Conservation (phyloP, 2,888 invertebrate species). For the Agonum fuliginosum region DNA sequence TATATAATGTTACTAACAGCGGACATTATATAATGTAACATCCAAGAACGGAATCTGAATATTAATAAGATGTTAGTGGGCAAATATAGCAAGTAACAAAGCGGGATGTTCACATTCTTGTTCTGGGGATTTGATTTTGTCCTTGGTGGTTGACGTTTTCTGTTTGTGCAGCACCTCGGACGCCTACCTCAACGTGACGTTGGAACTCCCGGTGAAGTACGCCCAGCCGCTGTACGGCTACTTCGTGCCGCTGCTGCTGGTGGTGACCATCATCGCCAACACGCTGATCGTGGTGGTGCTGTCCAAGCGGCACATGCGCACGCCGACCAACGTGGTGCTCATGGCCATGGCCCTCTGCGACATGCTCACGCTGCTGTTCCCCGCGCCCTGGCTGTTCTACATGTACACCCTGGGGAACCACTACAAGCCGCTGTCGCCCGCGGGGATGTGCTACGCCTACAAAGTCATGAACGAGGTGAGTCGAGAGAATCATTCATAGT, state of each 20-base stretch:
- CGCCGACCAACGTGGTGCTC: constrained; percentile 93
- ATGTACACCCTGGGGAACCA: constrained; percentile 94
- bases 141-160: too few relatives aligned
- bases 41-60: too few relatives aligned
- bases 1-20: too few relatives aligned
- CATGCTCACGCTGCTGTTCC: constrained; percentile 93
- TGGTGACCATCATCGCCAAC: constrained; percentile 93
- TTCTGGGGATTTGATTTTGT: too few relatives aligned
- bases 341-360: constrained; percentile 98
- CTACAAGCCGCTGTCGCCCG: constrained; percentile 85
- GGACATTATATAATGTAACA: too few relatives aligned
- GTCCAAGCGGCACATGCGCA: constrained; percentile 92
- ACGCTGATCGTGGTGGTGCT: constrained; percentile 93
- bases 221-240: constrained; percentile 85
- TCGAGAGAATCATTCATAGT: too few relatives aligned
- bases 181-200: constrained; percentile 78
- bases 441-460: constrained; percentile 86
- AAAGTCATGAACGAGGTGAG: constrained; percentile 87
- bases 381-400: constrained; percentile 93
- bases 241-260: constrained; percentile 88
- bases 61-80: too few relatives aligned
- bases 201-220: constrained; percentile 80
- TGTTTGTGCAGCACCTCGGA: background rate
- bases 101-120: too few relatives aligned
- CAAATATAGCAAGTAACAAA: too few relatives aligned